Conservation (phyloP, 1,140 invertebrate genomes). For the Teleogryllus occipitalis region DNA sequence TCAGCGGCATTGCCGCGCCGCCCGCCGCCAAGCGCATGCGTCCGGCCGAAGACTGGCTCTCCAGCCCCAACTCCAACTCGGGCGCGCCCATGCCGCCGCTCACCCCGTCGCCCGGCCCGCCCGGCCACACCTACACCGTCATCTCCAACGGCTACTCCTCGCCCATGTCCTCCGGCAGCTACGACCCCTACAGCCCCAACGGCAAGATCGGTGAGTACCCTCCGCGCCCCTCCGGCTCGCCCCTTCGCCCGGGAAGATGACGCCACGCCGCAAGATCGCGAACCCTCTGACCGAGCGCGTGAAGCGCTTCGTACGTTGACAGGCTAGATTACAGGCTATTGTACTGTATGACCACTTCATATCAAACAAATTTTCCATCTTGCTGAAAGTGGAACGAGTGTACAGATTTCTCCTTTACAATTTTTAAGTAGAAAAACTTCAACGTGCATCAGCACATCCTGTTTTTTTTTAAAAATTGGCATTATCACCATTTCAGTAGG, state of each 20-base stretch:
- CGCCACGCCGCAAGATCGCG: no score
- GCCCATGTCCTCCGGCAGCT: slow-evolving; percentile 71
- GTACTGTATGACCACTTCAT: no score
- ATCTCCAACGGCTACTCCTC: slow-evolving; percentile 73
- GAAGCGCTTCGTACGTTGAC: no score
- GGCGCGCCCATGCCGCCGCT: slow-evolving; percentile 41
- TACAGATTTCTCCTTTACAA: no score
- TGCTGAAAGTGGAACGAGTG: no score
- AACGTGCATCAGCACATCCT: no score
- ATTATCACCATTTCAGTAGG: no score
- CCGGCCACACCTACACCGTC: slow-evolving; percentile 44
- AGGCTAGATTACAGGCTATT: no score
- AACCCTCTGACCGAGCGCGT: no score
- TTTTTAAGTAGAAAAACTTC: no score
- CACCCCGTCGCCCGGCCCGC: slow-evolving; percentile 48
- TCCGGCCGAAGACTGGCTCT: slow-evolving; percentile 34
- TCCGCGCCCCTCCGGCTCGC: not conserved
- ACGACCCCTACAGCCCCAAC: slow-evolving; percentile 77
- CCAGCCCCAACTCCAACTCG: slow-evolving; percentile 35
- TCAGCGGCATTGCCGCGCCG: slow-evolving; percentile 28
- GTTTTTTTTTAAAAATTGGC: no score
- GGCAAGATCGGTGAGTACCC: slow-evolving; percentile 68
- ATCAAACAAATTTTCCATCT: no score
- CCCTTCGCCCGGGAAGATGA: not conserved
- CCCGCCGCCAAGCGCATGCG: slow-evolving; percentile 28